Evolutionary conservation across 2,888 invertebrate species (phyloP).

Genomic region (Ceriagrion tenellum): DNA sequence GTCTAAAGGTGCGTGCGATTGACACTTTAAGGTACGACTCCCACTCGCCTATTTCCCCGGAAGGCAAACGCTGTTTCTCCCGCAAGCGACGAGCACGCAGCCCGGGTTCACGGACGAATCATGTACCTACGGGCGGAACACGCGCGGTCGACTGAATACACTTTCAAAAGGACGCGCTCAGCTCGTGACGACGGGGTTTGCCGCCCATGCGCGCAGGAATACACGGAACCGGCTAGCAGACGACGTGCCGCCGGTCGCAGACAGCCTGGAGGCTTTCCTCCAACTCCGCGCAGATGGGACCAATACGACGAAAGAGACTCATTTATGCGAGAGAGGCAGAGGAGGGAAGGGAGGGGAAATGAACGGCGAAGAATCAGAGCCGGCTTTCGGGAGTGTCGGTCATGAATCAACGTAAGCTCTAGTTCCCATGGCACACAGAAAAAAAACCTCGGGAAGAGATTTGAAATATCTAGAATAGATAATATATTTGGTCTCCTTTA

Average conservation of each 20-base stretch:
- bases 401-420: neutral
- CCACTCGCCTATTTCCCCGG: neutral
- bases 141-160: conserved; percentile 49
- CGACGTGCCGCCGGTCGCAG: conserved; percentile 28
- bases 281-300: neutral
- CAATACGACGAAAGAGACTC: conserved; percentile 4
- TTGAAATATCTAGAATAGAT: neutral
- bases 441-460: too few relatives aligned
- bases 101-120: neutral
- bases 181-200: conserved; percentile 53
- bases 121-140: conserved; percentile 41
- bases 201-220: conserved; percentile 67
- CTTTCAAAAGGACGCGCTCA: conserved; percentile 51
- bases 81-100: neutral
- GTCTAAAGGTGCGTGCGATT: neutral
- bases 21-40: neutral
- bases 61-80: neutral
- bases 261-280: neutral
- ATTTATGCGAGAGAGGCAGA: neutral
- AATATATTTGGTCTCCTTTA: neutral
- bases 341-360: neutral
- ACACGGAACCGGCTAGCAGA: conserved; percentile 61
- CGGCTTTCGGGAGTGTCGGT: neutral
- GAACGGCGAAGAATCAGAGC: neutral
- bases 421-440: neutral